Percentiles rank a stretch among this genome's conserved stretches.
Evolutionary conservation across 1,140 invertebrate species (phyloP).

Genomic region (Zaprionus africanus): DNA sequence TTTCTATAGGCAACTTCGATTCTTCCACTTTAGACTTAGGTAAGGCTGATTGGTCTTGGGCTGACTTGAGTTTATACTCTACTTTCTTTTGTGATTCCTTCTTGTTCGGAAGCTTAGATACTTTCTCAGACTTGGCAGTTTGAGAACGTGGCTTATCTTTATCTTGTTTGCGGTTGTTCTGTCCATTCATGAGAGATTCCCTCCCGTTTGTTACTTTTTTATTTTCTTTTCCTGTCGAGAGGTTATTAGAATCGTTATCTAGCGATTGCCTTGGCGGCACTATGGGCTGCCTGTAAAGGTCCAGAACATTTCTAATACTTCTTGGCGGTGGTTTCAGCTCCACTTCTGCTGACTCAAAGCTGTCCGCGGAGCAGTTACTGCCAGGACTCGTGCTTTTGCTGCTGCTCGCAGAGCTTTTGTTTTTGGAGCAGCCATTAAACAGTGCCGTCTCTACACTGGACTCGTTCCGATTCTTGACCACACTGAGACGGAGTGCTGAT

Average conservation of each 20-base stretch:
- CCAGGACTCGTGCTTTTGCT: not conserved
- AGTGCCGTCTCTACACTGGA: slow-evolving; percentile 26
- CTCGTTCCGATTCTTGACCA: slow-evolving; percentile 2
- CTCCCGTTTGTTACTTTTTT: not conserved
- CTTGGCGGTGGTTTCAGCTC: not conserved
- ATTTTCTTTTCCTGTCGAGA: not conserved
- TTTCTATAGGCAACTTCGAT: too few relatives aligned
- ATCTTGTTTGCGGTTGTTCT: not conserved
- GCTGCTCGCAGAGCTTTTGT: not conserved
- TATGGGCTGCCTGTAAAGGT: not conserved
- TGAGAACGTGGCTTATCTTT: not conserved
- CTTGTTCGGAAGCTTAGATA: not conserved
- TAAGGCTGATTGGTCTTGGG: too few relatives aligned
- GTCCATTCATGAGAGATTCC: not conserved
- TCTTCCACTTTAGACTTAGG: too few relatives aligned
- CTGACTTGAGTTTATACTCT: too few relatives aligned
- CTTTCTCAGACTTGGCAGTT: not conserved
- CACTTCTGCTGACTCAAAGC: not conserved
- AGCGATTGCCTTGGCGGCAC: not conserved
- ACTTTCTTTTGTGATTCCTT: not conserved
- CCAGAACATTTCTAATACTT: not conserved
- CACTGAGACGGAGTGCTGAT: slow-evolving; percentile 19
- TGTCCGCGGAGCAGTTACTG: slow-evolving; percentile 16
- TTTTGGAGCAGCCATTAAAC: not conserved
- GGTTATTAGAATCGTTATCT: not conserved